Evolutionary conservation across 2,888 invertebrate genomes (phyloP).

Genomic region (Gisinianus flammeolus): DNA sequence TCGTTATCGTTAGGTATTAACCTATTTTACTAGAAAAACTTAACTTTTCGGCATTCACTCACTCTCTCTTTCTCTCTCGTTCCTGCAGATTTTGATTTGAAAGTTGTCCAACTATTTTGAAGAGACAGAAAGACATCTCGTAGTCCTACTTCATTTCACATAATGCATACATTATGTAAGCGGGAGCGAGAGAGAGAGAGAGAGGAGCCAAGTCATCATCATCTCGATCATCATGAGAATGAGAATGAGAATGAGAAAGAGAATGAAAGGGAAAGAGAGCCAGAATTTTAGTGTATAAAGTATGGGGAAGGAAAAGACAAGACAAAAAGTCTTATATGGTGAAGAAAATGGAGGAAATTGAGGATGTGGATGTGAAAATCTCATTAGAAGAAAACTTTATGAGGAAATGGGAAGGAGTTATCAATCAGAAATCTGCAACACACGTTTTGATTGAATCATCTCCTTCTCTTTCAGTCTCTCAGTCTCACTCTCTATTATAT

Average conservation of each 20-base stretch:
- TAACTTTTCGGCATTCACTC: constrained; percentile 22
- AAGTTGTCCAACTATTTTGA: constrained; percentile 41
- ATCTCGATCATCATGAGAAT: constrained; percentile 11
- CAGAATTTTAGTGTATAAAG: no score
- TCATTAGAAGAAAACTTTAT: constrained; percentile 56
- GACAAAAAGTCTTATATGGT: constrained; percentile 20
- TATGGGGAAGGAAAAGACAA: not conserved
- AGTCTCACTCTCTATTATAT: not conserved
- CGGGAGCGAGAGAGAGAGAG: not conserved
- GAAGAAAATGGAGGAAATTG: constrained; percentile 44
- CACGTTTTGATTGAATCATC: constrained; percentile 54
- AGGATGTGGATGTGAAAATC: constrained; percentile 50
- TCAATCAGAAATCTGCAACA: constrained; percentile 53
- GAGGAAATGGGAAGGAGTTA: constrained; percentile 55
- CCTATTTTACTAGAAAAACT: constrained; percentile 34
- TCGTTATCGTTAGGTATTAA: constrained; percentile 20
- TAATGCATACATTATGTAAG: constrained; percentile 1
- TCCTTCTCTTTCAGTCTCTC: constrained; percentile 2
- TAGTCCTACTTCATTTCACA: constrained; percentile 5
- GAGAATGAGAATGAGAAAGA: not conserved
- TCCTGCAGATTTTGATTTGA: constrained; percentile 33
- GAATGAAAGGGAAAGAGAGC: not conserved
- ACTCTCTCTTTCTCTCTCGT: constrained; percentile 5
- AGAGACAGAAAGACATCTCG: constrained; percentile 39
- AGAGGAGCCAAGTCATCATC: constrained; percentile 4